Percentiles rank a stretch among this genome's conserved stretches.
phyloP scores from a whole-genome alignment of 2,888 invertebrate species.

The Cephus runcator region DNA sequence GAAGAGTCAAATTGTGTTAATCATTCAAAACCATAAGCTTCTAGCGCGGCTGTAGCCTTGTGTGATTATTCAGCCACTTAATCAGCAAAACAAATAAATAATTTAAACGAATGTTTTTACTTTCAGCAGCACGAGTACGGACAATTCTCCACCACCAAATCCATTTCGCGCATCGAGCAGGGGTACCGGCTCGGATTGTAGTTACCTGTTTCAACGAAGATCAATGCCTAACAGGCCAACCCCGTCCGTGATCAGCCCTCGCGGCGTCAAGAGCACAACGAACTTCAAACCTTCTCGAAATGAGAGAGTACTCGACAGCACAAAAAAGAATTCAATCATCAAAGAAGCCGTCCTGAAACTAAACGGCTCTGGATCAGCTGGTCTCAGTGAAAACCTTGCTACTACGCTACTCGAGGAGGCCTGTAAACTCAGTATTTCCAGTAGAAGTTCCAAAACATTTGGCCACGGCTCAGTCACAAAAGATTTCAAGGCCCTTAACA shows the following conservation, averaged over 20 bases:
- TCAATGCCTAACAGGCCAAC: constrained; percentile 47
- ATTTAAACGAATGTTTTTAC: constrained; percentile 11
- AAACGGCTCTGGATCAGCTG: constrained; percentile 39
- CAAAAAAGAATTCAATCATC: constrained; percentile 51
- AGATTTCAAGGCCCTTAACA: constrained; percentile 57
- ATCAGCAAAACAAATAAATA: neutral
- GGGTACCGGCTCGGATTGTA: constrained; percentile 39
- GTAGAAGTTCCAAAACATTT: constrained; percentile 45
- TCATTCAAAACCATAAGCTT: neutral
- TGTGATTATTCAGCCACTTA: neutral
- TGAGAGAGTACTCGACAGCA: constrained; percentile 49
- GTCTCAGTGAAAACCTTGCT: constrained; percentile 44
- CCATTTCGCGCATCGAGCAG: constrained; percentile 47
- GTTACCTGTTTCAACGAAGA: constrained; percentile 40
- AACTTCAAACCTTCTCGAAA: constrained; percentile 55
- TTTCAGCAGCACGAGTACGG: constrained; percentile 38
- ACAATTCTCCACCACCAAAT: constrained; percentile 43
- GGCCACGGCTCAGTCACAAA: constrained; percentile 56
- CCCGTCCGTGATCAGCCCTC: constrained; percentile 38
- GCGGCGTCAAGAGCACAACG: constrained; percentile 55
- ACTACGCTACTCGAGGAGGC: constrained; percentile 48
- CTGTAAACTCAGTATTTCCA: constrained; percentile 52
- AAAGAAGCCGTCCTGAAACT: constrained; percentile 59
- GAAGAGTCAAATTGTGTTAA: neutral
- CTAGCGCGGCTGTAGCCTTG: neutral